Conservation (phyloP, 2,113 vertebrate genomes). For the Chascanopsetta lugubris region DNA sequence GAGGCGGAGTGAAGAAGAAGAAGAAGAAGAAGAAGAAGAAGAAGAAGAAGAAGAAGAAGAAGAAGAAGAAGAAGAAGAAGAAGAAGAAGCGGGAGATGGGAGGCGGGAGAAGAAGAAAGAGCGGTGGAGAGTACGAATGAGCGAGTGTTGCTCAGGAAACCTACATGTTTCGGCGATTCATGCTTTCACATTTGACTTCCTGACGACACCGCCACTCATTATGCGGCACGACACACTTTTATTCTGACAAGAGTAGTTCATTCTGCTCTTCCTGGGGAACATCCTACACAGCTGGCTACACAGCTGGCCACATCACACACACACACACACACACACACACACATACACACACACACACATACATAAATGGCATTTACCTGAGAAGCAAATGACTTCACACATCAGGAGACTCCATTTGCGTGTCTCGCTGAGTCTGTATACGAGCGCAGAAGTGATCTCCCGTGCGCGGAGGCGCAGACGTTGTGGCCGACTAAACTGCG, state of each 20-base stretch:
- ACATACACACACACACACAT: constrained; percentile 19
- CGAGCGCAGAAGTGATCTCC: constrained; percentile 37
- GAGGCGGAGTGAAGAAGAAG: too few species aligned
- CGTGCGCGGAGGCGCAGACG: constrained; percentile 25
- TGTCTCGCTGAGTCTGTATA: constrained; percentile 38
- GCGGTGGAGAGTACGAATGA: constrained; percentile 19
- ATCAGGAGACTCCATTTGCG: constrained; percentile 49
- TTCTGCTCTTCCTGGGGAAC: constrained; percentile 39
- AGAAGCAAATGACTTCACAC: constrained; percentile 56
- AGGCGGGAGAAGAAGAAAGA: constrained; percentile 46
- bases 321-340: constrained; percentile 6
- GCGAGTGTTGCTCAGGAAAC: constrained; percentile 27
- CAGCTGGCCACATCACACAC: constrained; percentile 35
- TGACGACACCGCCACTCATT: background rate
- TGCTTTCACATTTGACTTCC: background rate
- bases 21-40: constrained; percentile 47
- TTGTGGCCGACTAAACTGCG: constrained; percentile 35
- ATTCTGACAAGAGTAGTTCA: constrained; percentile 53
- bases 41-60: constrained; percentile 45
- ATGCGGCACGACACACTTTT: constrained; percentile 19
- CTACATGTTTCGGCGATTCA: constrained; percentile 31
- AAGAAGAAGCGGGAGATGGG: constrained; percentile 44
- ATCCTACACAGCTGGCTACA: constrained; percentile 36
- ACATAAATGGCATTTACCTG: constrained; percentile 33
- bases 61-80: constrained; percentile 34